Percentiles rank a stretch among this genome's conserved stretches.
These are phyloP conservation scores for Clostera curtula DNA, from an alignment of 2,888 invertebrate genomes.

Conservation along the genomic window DNA sequence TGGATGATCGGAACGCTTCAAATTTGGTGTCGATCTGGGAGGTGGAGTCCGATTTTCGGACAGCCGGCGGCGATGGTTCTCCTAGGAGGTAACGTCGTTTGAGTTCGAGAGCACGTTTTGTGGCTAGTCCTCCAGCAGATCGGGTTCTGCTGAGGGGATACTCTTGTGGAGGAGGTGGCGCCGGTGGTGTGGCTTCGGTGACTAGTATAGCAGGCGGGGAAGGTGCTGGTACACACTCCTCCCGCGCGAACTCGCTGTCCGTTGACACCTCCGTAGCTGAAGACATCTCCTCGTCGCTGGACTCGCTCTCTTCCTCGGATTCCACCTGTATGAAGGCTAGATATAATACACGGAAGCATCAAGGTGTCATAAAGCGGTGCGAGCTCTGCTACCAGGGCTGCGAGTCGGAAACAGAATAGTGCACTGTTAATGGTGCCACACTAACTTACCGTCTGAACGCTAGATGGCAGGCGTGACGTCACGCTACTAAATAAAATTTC, in stretches of 20 bases:
- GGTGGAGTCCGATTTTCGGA: slow-evolving; percentile 88
- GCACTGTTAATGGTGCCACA: slow-evolving; percentile 34
- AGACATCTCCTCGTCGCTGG: slow-evolving; percentile 84
- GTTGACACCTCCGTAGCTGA: slow-evolving; percentile 95
- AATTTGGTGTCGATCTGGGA: slow-evolving; percentile 89
- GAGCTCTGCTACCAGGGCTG: too few species aligned
- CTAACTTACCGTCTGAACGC: slow-evolving; percentile 47
- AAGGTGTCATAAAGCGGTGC: too few species aligned
- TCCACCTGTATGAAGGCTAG: slow-evolving; percentile 47
- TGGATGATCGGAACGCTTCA: slow-evolving; percentile 88
- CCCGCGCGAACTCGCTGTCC: slow-evolving; percentile 93
- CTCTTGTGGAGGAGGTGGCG: slow-evolving; percentile 77
- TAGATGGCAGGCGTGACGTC: slow-evolving; percentile 26
- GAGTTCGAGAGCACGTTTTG: slow-evolving; percentile 89
- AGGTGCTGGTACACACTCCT: slow-evolving; percentile 80
- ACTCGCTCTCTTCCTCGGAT: slow-evolving; percentile 74
- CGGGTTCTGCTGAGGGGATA: slow-evolving; percentile 87
- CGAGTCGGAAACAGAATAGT: too few species aligned
- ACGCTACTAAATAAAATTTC: slow-evolving; percentile 7
- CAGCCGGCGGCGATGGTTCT: slow-evolving; percentile 79
- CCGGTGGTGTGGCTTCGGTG: slow-evolving; percentile 86
- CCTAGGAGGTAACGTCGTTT: slow-evolving; percentile 90
- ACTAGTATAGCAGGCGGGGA: slow-evolving; percentile 86
- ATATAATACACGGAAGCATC: too few species aligned
- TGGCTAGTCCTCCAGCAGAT: slow-evolving; percentile 90